These are phyloP conservation scores for Propsilocerus akamusi DNA, from an alignment of 1,140 invertebrate genomes.

Conservation along the genomic window DNA sequence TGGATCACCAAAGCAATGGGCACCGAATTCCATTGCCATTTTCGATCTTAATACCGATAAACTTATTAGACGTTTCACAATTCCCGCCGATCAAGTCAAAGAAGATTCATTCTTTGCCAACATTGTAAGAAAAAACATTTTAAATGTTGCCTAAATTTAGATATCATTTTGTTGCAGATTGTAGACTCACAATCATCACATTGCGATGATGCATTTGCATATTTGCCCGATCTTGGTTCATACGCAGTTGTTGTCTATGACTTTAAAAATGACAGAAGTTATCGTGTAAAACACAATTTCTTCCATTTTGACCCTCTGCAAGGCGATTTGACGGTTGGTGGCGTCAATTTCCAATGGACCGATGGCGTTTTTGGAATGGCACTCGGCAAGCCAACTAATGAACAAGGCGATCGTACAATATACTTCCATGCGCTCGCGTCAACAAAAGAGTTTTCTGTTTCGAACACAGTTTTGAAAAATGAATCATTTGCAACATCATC, in stretches of 20 bases:
- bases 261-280: conserved; percentile 48
- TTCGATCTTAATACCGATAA: conserved; percentile 54
- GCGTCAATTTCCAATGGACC: conserved; percentile 57
- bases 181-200: conserved; percentile 44
- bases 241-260: conserved; percentile 60
- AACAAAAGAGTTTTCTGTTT: conserved; percentile 53
- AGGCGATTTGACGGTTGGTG: conserved; percentile 47
- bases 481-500: conserved; percentile 32
- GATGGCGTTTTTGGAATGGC: conserved; percentile 54
- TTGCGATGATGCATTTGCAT: conserved; percentile 53
- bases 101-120: conserved; percentile 54
- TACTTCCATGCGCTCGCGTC: conserved; percentile 60
- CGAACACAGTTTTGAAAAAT: conserved; percentile 47
- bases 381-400: conserved; percentile 32
- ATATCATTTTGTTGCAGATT: conserved; percentile 20
- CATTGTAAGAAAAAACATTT: conserved; percentile 25
- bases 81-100: conserved; percentile 43
- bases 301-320: conserved; percentile 62
- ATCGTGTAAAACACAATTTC: conserved; percentile 57
- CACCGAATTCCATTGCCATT: conserved; percentile 41
- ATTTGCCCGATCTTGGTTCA: conserved; percentile 50
- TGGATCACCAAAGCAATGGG: conserved; percentile 33
- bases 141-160: background rate
- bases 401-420: conserved; percentile 35
- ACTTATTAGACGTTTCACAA: conserved; percentile 38